Conservation (phyloP, 2,113 vertebrate genomes). For the Leuciscus idus region DNA sequence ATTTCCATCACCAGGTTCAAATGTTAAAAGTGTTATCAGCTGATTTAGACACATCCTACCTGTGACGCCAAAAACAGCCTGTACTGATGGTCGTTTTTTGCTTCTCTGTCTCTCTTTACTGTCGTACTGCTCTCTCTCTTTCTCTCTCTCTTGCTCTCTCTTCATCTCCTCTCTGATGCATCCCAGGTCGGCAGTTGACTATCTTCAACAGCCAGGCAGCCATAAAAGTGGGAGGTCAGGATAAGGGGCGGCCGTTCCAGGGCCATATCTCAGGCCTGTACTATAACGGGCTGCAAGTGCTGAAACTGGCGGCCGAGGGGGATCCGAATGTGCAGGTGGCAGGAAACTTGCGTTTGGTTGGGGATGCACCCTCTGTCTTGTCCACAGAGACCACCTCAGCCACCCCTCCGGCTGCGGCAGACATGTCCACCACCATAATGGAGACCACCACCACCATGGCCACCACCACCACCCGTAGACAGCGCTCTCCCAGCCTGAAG, state of each 20-base stretch:
- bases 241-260: constrained; percentile 91
- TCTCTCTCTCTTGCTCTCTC: constrained; percentile 34
- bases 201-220: constrained; percentile 97
- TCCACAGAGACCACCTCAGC: constrained; percentile 89
- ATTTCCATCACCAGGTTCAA: constrained; percentile 42
- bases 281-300: constrained; percentile 94
- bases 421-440: constrained; percentile 96
- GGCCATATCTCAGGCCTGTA: constrained; percentile 95
- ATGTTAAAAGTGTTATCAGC: constrained; percentile 54
- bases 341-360: constrained; percentile 90
- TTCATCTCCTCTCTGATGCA: constrained; percentile 33
- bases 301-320: constrained; percentile 91
- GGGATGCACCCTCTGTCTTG: constrained; percentile 86
- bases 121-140: constrained; percentile 34
- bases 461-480: constrained; percentile 89
- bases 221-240: constrained; percentile 91
- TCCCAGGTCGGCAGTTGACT: constrained; percentile 91
- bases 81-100: constrained; percentile 28
- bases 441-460: constrained; percentile 95
- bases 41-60: constrained; percentile 40
- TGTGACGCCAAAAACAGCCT: background rate
- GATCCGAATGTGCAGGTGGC: constrained; percentile 89
- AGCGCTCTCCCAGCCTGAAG: constrained; percentile 88
- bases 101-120: constrained; percentile 52
- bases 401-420: constrained; percentile 87